Evolutionary conservation across 2,888 invertebrate species (phyloP).

Genomic region (Macrophya annulata): DNA sequence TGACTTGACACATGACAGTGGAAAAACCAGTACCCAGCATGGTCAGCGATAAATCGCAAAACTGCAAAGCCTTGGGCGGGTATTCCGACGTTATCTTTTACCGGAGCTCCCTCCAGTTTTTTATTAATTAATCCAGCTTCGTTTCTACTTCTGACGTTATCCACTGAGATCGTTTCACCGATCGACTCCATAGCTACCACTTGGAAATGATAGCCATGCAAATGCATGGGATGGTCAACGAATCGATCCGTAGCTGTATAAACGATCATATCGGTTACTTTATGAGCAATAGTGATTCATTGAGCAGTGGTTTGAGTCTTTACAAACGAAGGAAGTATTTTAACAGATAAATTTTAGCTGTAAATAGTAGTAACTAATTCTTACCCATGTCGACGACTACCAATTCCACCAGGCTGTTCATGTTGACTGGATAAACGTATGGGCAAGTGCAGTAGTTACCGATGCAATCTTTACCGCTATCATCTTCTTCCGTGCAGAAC

Average conservation of each 20-base stretch:
- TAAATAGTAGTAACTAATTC: not conserved
- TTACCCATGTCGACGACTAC: slow-evolving; percentile 77
- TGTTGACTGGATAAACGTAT: slow-evolving; percentile 70
- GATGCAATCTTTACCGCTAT: slow-evolving; percentile 71
- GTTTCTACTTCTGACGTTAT: slow-evolving; percentile 73
- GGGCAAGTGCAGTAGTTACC: slow-evolving; percentile 77
- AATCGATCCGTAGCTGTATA: slow-evolving; percentile 62
- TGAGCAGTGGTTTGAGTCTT: not conserved
- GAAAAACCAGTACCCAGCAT: slow-evolving; percentile 80
- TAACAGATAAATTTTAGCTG: not conserved
- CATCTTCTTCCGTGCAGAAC: slow-evolving; percentile 68
- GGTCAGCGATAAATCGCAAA: slow-evolving; percentile 79
- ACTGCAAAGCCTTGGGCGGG: slow-evolving; percentile 80
- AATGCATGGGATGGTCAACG: slow-evolving; percentile 77
- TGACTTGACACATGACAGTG: slow-evolving; percentile 80
- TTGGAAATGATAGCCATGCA: slow-evolving; percentile 77
- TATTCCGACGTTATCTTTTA: slow-evolving; percentile 80
- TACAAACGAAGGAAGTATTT: not conserved
- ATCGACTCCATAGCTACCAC: slow-evolving; percentile 75
- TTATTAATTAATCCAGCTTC: slow-evolving; percentile 73
- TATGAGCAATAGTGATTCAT: no score
- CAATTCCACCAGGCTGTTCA: slow-evolving; percentile 76
- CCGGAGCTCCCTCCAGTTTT: slow-evolving; percentile 73
- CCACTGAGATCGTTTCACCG: slow-evolving; percentile 69
- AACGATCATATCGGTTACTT: not conserved